Percentiles rank a stretch among this genome's conserved stretches.
Evolutionary conservation across 2,797 vertebrate genomes (phyloP).

Genomic region (Perodicticus potto): DNA sequence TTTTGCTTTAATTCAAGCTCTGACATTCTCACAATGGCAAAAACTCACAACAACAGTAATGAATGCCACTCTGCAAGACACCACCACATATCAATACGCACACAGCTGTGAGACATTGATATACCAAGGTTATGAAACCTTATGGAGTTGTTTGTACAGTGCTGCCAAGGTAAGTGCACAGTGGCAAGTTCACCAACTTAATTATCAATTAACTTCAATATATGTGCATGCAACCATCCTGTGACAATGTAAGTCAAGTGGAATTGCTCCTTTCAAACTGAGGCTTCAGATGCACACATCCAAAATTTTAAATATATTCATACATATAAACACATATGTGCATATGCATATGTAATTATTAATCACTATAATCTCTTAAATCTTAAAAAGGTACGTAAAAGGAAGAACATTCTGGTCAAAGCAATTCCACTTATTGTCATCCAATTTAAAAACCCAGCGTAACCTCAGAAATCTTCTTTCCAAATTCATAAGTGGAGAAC

Average conservation of each 20-base stretch:
- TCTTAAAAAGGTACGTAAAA: not conserved
- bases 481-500: not conserved
- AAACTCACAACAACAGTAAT: no score
- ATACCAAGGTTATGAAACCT: no score
- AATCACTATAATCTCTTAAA: not conserved
- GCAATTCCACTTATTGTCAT: not conserved
- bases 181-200: no score
- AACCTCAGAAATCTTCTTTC: conserved; percentile 24
- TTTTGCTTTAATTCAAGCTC: no score
- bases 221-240: not conserved
- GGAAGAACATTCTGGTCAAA: not conserved
- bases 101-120: no score
- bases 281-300: not conserved
- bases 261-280: not conserved
- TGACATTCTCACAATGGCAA: no score
- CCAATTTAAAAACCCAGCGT: not conserved
- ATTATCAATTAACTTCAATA: not conserved
- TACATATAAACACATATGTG: not conserved
- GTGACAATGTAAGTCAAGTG: not conserved
- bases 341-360: not conserved
- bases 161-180: no score
- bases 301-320: not conserved
- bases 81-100: no score
- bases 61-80: no score
- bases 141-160: no score